A percentile compares a stretch with the other conserved stretches of the same genome.
These are phyloP conservation scores for Liposcelis brunnea DNA, from an alignment of 2,888 invertebrate genomes.

Conservation along the genomic window DNA sequence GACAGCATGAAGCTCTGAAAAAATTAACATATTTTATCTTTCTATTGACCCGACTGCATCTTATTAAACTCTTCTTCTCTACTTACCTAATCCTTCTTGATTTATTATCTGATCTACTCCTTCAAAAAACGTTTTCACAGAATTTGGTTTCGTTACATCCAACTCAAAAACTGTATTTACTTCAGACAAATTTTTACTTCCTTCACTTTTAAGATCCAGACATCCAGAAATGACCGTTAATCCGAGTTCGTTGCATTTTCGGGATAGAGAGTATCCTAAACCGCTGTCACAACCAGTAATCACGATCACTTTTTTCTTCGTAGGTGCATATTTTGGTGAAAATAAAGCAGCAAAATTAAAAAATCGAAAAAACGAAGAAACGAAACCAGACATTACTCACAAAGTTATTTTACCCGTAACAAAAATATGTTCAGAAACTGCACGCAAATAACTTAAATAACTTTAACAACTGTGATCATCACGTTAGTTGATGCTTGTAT, in stretches of 20 bases:
- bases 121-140: background rate
- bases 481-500: too few species aligned
- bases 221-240: conserved; percentile 64
- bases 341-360: too few species aligned
- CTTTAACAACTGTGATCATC: too few species aligned
- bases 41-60: too few species aligned
- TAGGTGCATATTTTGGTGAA: too few species aligned
- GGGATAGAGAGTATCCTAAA: conserved; percentile 53
- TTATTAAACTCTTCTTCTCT: too few species aligned
- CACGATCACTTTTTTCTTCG: conserved; percentile 22
- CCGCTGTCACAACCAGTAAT: conserved; percentile 81
- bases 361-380: too few species aligned
- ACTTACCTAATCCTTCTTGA: background rate
- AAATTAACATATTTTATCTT: conserved; percentile 6
- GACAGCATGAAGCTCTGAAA: conserved; percentile 53
- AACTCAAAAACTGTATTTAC: conserved; percentile 8
- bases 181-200: conserved; percentile 34
- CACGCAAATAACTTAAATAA: too few species aligned
- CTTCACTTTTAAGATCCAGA: conserved; percentile 38
- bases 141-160: conserved; percentile 2
- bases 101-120: background rate
- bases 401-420: too few species aligned
- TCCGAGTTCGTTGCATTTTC: conserved; percentile 34
- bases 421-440: too few species aligned
- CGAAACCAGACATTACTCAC: too few species aligned